phyloP scores from a whole-genome alignment of 2,888 invertebrate genomes.

The Prosopocoilus inquinatus region DNA sequence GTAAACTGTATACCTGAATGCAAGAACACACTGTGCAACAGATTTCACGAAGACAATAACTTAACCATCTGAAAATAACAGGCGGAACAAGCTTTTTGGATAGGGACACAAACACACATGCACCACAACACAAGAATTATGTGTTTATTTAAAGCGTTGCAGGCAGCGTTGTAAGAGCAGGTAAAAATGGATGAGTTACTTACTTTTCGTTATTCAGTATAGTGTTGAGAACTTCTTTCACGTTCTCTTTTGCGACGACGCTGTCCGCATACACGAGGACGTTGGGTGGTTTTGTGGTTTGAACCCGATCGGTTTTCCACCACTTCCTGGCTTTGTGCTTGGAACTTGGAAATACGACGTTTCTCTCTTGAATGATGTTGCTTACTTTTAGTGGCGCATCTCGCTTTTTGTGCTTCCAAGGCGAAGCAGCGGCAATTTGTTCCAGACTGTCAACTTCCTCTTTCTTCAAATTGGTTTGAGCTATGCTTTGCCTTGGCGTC shows the following conservation, averaged over 20 bases:
- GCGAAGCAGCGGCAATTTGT: conserved; percentile 14
- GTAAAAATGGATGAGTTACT: conserved; percentile 35
- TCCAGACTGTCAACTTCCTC: conserved; percentile 29
- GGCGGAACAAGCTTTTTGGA: not conserved
- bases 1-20: conserved; percentile 64
- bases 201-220: conserved; percentile 73
- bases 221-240: conserved; percentile 66
- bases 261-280: conserved; percentile 81
- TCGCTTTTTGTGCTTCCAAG: conserved; percentile 17
- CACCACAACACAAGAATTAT: too few relatives aligned
- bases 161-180: too few relatives aligned
- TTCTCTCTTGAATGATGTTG: conserved; percentile 19
- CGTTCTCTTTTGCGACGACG: conserved; percentile 69
- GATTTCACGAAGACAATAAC: not conserved
- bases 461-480: not conserved
- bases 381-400: conserved; percentile 18
- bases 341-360: conserved; percentile 17
- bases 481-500: not conserved
- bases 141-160: not conserved
- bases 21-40: not conserved
- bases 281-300: conserved; percentile 69
- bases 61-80: not conserved
- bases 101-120: too few relatives aligned
- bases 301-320: conserved; percentile 13
- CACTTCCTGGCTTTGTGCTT: conserved; percentile 23